Percentiles rank a stretch among this genome's conserved stretches.
These are phyloP conservation scores for Corydoras maculifer DNA, from an alignment of 2,113 vertebrate genomes.

Conservation along the genomic window DNA sequence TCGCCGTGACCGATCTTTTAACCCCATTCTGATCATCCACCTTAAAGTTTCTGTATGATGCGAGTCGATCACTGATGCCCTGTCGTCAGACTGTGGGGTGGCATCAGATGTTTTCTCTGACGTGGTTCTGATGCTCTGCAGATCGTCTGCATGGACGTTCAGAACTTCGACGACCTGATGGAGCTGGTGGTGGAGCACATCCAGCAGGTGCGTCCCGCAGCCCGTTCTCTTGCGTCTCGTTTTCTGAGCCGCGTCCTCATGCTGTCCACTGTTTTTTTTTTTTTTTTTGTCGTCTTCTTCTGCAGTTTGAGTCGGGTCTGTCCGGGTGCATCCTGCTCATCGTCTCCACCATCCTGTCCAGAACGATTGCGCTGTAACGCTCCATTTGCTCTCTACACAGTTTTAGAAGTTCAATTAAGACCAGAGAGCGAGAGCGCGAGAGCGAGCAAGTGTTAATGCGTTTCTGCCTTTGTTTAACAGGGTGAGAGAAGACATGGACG, in stretches of 20 bases:
- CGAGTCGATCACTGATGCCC: no score
- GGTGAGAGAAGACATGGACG: constrained; percentile 82
- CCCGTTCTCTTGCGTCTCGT: not conserved
- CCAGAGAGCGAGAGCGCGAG: not conserved
- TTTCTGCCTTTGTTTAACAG: constrained; percentile 58
- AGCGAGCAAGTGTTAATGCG: not conserved
- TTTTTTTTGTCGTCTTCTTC: constrained; percentile 8
- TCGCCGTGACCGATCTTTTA: no score
- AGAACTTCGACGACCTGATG: constrained; percentile 70
- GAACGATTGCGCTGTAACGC: constrained; percentile 78
- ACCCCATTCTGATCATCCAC: no score
- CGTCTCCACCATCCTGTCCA: constrained; percentile 82
- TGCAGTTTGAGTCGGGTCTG: constrained; percentile 80
- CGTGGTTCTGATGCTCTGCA: constrained; percentile 46
- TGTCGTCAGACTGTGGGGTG: no score
- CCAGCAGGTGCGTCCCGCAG: constrained; percentile 67
- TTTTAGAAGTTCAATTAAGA: not conserved
- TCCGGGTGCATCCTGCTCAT: constrained; percentile 81
- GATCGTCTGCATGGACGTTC: constrained; percentile 68
- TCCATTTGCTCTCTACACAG: not conserved
- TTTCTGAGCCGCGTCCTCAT: not conserved
- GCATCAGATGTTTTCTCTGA: no score
- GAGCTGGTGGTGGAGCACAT: constrained; percentile 74
- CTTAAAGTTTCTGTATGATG: no score
- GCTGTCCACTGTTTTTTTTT: not conserved